phyloP scores from a whole-genome alignment of 2,797 vertebrate species.

The Luscinia megarhynchos region DNA sequence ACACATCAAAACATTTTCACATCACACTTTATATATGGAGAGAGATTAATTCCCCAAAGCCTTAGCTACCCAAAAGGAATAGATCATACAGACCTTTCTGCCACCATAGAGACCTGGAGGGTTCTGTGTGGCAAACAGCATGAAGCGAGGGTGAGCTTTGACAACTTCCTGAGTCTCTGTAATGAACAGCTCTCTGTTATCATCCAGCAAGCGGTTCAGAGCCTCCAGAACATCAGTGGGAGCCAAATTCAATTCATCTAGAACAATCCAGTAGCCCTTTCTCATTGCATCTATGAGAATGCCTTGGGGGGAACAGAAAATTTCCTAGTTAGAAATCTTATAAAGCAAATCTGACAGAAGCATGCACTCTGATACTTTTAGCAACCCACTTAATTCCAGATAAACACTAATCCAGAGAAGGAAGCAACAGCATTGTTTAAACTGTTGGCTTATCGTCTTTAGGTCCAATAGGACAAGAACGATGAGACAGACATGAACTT shows the following conservation, averaged over 20 bases:
- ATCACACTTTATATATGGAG: accelerated
- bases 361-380: neutral
- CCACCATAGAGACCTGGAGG: slow-evolving; percentile 97
- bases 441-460: neutral
- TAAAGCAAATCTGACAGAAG: neutral
- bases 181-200: slow-evolving; percentile 95
- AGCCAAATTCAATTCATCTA: slow-evolving; percentile 96
- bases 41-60: neutral
- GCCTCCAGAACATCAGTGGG: slow-evolving; percentile 97
- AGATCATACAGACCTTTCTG: slow-evolving; percentile 85
- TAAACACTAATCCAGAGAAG: neutral
- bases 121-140: slow-evolving; percentile 98
- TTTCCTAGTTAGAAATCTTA: neutral
- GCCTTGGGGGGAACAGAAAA: slow-evolving; percentile 75
- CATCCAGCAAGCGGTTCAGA: slow-evolving; percentile 93
- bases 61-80: neutral
- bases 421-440: neutral
- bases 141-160: slow-evolving; percentile 93
- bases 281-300: slow-evolving; percentile 96
- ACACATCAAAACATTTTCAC: neutral
- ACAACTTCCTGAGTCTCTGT: slow-evolving; percentile 97
- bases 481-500: neutral
- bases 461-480: neutral
- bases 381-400: neutral
- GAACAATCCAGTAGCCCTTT: slow-evolving; percentile 96